phyloP scores from a whole-genome alignment of 2,888 invertebrate species.

The Drosophila anomelani region DNA sequence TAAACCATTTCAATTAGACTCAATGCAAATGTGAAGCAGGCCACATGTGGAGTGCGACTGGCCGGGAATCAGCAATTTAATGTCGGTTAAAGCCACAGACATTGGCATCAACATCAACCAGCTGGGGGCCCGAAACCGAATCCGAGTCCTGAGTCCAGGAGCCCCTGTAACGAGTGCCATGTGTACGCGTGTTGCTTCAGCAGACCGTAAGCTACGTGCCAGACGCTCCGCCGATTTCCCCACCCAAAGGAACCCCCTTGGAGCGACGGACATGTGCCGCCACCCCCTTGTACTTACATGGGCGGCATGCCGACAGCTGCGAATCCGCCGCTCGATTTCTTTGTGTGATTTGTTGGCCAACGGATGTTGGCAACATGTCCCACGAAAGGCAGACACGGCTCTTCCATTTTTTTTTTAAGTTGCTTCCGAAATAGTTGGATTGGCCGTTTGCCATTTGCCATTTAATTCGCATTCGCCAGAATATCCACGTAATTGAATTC shows the following conservation, averaged over 20 bases:
- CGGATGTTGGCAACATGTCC: slow-evolving; percentile 68
- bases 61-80: slow-evolving; percentile 46
- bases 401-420: slow-evolving; percentile 17
- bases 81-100: slow-evolving; percentile 36
- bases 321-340: slow-evolving; percentile 43
- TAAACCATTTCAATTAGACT: slow-evolving; percentile 67
- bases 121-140: slow-evolving; percentile 18
- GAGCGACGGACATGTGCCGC: slow-evolving; percentile 17
- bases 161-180: slow-evolving; percentile 40
- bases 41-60: slow-evolving; percentile 39
- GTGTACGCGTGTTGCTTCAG: slow-evolving; percentile 54
- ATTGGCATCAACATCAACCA: slow-evolving; percentile 23
- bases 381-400: slow-evolving; percentile 59
- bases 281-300: slow-evolving; percentile 15
- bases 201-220: slow-evolving; percentile 68
- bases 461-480: slow-evolving; percentile 26
- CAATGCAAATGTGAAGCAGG: slow-evolving; percentile 53
- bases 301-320: slow-evolving; percentile 46
- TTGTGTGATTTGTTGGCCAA: slow-evolving; percentile 65
- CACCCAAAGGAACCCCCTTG: not conserved
- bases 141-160: slow-evolving; percentile 1
- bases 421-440: slow-evolving; percentile 23
- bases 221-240: slow-evolving; percentile 22
- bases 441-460: slow-evolving; percentile 27
- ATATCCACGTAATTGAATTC: slow-evolving; percentile 44